Conservation (phyloP, 1,140 invertebrate species). For the Lepidurus arcticus region DNA sequence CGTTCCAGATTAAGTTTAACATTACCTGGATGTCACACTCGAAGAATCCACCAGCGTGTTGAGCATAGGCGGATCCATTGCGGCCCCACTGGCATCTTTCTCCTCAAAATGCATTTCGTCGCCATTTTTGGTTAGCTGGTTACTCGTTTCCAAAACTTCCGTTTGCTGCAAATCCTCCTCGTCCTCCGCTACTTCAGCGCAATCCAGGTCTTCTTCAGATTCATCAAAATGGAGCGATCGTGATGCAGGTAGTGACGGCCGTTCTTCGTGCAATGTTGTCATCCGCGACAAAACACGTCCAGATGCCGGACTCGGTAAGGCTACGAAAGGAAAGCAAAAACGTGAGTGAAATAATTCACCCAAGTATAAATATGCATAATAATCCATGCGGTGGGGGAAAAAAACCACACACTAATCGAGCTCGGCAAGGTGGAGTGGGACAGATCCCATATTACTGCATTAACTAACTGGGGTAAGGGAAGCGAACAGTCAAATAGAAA, state of each 20-base stretch:
- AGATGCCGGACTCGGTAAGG: slow-evolving; percentile 61
- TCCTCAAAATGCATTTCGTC: not conserved
- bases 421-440: not conserved
- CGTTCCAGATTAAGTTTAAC: not conserved
- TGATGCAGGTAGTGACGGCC: slow-evolving; percentile 28
- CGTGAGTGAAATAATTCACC: not conserved
- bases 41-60: slow-evolving; percentile 60
- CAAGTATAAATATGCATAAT: not conserved
- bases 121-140: not conserved
- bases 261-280: slow-evolving; percentile 85
- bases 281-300: slow-evolving; percentile 76
- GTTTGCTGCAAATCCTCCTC: not conserved
- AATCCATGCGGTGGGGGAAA: not conserved
- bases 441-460: not conserved
- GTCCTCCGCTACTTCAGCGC: slow-evolving; percentile 30
- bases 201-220: slow-evolving; percentile 41
- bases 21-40: slow-evolving; percentile 62
- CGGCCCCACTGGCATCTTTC: slow-evolving; percentile 28
- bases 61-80: slow-evolving; percentile 40
- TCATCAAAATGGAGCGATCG: slow-evolving; percentile 38
- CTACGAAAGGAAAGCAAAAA: not conserved
- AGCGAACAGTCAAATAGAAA: not conserved
- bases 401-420: not conserved
- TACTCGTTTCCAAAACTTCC: not conserved
- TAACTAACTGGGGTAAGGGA: not conserved